Conservation (phyloP, 2,113 vertebrate species). For the Corythaeola cristata region DNA sequence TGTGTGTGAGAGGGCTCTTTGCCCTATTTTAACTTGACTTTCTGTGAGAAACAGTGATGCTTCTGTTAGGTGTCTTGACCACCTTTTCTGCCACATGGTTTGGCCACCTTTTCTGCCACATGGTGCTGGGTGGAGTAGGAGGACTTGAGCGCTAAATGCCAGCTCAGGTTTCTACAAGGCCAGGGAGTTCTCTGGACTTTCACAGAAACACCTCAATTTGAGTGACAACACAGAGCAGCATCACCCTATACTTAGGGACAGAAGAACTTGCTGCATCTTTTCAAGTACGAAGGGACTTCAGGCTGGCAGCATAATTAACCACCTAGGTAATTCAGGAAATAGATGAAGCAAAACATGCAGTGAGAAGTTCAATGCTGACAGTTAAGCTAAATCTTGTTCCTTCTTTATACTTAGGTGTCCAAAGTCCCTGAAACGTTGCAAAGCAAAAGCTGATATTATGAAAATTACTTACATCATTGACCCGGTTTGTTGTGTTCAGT, state of each 20-base stretch:
- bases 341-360: neutral
- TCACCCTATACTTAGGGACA: neutral
- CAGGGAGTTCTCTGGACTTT: neutral
- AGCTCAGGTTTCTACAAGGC: neutral
- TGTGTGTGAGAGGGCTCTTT: neutral
- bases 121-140: neutral
- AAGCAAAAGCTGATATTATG: neutral
- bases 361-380: neutral
- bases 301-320: neutral
- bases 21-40: neutral
- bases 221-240: neutral
- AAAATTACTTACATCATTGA: conserved; percentile 83
- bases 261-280: neutral
- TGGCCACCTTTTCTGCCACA: neutral
- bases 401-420: neutral
- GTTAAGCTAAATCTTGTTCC: neutral
- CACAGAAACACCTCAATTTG: neutral
- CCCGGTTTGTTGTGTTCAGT: conserved; percentile 81
- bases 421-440: neutral
- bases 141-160: neutral
- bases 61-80: neutral
- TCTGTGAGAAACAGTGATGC: neutral
- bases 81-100: neutral
- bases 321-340: neutral
- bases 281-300: neutral